These are phyloP conservation scores for Bellardia bayeri DNA, from an alignment of 2,888 invertebrate species.

Conservation along the genomic window DNA sequence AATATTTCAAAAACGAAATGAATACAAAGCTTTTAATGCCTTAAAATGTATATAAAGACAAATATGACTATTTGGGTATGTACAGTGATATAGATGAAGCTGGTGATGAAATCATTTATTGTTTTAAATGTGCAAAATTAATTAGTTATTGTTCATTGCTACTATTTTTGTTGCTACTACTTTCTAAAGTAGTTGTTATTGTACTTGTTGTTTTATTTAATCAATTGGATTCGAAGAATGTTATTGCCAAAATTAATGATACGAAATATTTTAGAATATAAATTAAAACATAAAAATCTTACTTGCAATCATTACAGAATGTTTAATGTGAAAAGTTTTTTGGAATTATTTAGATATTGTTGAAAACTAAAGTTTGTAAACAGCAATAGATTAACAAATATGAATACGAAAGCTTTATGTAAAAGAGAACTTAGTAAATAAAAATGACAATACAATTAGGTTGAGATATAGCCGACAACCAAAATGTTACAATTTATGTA, in stretches of 20 bases:
- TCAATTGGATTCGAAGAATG: constrained; percentile 10
- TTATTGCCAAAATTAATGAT: constrained; percentile 11
- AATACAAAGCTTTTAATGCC: background rate
- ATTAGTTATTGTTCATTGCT: constrained; percentile 17
- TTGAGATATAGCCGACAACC: no score
- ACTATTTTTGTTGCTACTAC: constrained; percentile 1
- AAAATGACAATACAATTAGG: no score
- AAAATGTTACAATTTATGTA: no score
- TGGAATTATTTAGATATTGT: background rate
- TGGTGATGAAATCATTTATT: constrained; percentile 19
- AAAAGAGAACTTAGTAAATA: no score
- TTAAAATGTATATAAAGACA: background rate
- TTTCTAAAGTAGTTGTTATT: background rate
- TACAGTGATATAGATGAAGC: no score
- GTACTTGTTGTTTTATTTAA: constrained; percentile 1
- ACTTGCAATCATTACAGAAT: background rate
- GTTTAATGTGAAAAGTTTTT: background rate
- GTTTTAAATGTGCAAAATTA: background rate
- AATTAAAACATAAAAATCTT: background rate
- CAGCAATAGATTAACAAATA: background rate
- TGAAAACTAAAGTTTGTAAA: background rate
- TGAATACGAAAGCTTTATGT: no score
- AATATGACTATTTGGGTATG: background rate
- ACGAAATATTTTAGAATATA: background rate
- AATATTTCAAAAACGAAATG: background rate